A percentile compares a stretch with the other conserved stretches of the same genome.
These are phyloP conservation scores for Nerophis lumbriciformis DNA, from an alignment of 2,113 vertebrate species.

Conservation along the genomic window DNA sequence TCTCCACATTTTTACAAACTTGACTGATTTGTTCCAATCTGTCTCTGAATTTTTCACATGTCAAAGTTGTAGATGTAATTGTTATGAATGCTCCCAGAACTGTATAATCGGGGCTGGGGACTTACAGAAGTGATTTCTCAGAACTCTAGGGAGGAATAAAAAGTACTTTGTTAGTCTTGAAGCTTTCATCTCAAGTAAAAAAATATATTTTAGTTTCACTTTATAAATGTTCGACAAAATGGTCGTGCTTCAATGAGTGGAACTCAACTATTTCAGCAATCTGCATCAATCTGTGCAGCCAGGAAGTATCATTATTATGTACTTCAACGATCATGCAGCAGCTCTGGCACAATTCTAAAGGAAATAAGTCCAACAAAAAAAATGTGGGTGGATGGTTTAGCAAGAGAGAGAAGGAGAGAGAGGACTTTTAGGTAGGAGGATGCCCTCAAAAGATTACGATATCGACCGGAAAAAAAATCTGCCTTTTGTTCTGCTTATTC, in stretches of 20 bases:
- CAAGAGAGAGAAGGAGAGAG: not conserved
- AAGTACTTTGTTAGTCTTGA: not conserved
- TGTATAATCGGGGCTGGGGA: not conserved
- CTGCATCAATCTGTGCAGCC: not conserved
- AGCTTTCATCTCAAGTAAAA: not conserved
- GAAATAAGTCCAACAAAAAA: slow-evolving; percentile 3
- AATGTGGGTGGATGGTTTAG: slow-evolving; percentile 4
- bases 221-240: not conserved
- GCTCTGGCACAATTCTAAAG: not conserved
- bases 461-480: not conserved
- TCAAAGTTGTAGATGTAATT: too few relatives aligned
- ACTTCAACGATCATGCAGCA: not conserved
- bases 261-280: not conserved
- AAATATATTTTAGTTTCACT: not conserved
- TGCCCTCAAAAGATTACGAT: not conserved
- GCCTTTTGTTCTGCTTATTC: not conserved
- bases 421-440: not conserved
- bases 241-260: not conserved
- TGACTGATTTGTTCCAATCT: too few relatives aligned
- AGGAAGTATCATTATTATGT: not conserved
- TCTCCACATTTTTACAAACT: too few relatives aligned
- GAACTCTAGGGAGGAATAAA: not conserved
- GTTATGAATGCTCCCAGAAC: not conserved
- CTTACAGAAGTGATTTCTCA: not conserved
- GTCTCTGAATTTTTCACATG: too few relatives aligned